Base-by-base conservation (phyloP, 2,888 invertebrate genomes). In the Callosobruchus maculatus region DNA sequence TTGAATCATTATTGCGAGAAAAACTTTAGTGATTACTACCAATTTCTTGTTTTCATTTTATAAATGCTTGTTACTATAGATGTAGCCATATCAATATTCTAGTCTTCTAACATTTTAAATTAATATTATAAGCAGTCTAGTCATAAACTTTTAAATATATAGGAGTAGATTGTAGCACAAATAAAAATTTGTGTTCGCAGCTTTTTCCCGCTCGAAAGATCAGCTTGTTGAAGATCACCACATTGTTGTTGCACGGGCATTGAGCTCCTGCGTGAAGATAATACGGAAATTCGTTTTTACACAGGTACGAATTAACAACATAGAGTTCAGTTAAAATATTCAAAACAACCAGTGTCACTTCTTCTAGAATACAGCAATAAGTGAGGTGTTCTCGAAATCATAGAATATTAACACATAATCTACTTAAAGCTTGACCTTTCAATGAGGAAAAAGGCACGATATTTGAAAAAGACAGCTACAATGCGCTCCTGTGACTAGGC, bases 401-500 rank as follows among this genome's bases (percentile, higher is more conserved):
- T 26, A 26, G 26, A 49, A 49, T 49, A 18, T 49, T 49, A 18
- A 18, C 13, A 13, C 13, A 49, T 13, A 49, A 13, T 3, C 18
- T 4, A 26, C 2, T 4, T 7, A 26, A 26, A 18, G 13, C 13
- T 1, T 1, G 49, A 49, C 49, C 13, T 49, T 49, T 18, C 13
- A 13, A 49, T 49, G 70, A 66, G 69, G 49, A 70, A 70, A 70
- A 49, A 70, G 66, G 49, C 22, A 73, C 67, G 21, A 13, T 22
- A 67, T 73, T 70, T 26, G 31, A 21, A 66, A 70, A 20, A 71
- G 67, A 67, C n/a, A 74, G 68, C 71, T 72, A 72, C 71, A 74
- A 74, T 74, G 70, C 49, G 71, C 69, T 76, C 74, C 74, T 68
- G 68, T 74, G 74, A 76, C 76, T 76, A 74, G 74, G 73, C 74